Percentiles rank a stretch among this genome's conserved stretches.
These are phyloP conservation scores for Arothron firmamentum DNA, from an alignment of 2,113 vertebrate genomes.

Conservation along the genomic window DNA sequence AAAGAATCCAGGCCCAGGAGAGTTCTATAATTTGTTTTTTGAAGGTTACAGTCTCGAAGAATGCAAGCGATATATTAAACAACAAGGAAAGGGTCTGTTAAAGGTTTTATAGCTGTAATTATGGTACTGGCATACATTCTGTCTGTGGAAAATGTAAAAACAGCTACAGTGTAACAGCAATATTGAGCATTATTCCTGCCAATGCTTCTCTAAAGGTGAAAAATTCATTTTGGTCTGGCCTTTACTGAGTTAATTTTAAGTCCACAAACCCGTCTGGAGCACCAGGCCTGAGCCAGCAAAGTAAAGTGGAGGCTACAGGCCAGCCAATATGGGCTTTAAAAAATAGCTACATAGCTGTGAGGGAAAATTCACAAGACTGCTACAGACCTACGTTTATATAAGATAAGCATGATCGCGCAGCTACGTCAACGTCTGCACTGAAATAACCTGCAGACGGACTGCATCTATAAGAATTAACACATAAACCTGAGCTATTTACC, in stretches of 20 bases:
- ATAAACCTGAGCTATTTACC: constrained; percentile 62
- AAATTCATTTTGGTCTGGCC: constrained; percentile 36
- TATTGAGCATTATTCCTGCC: neutral
- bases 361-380: constrained; percentile 5
- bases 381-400: constrained; percentile 20
- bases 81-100: constrained; percentile 15
- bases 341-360: constrained; percentile 27
- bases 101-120: constrained; percentile 5
- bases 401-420: constrained; percentile 29
- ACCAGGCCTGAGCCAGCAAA: constrained; percentile 39
- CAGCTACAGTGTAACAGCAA: neutral
- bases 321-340: constrained; percentile 39
- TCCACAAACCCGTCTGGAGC: constrained; percentile 51
- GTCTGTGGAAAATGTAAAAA: constrained; percentile 13
- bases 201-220: neutral
- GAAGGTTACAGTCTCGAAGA: neutral
- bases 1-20: no score
- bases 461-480: constrained; percentile 38
- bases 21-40: neutral
- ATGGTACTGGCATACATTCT: constrained; percentile 8
- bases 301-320: constrained; percentile 40
- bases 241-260: constrained; percentile 59
- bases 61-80: constrained; percentile 6
- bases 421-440: constrained; percentile 17
- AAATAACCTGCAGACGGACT: constrained; percentile 27